Percentiles rank a stretch among this genome's conserved stretches.
These are phyloP conservation scores for Luscinia luscinia DNA, from an alignment of 2,797 vertebrate species.

Conservation along the genomic window DNA sequence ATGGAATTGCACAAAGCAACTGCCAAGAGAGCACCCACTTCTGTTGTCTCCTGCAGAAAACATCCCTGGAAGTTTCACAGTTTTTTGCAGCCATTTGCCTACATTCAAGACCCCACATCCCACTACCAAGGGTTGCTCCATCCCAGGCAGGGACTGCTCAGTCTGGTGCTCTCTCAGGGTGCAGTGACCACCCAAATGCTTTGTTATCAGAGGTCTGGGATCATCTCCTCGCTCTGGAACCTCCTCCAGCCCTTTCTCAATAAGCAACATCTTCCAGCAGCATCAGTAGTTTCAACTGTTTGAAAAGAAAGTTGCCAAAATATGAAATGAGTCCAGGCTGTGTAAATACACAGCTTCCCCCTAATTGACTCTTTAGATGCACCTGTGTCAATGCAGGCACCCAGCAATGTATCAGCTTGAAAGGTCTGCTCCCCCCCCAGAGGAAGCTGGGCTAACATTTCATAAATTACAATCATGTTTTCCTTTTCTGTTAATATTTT, in stretches of 20 bases:
- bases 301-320: constrained; percentile 34
- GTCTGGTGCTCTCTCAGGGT: neutral
- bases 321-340: neutral
- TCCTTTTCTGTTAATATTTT: constrained; percentile 68
- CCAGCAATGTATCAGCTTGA: constrained; percentile 7
- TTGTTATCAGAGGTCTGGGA: neutral
- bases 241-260: neutral
- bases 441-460: constrained; percentile 59
- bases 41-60: constrained; percentile 38
- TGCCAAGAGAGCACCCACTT: neutral
- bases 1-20: neutral
- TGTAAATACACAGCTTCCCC: constrained; percentile 48
- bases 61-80: neutral
- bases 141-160: rapidly evolving
- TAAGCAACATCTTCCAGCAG: neutral
- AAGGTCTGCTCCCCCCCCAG: constrained; percentile 42
- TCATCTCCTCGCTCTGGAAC: neutral
- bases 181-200: neutral
- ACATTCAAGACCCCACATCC: neutral
- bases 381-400: constrained; percentile 31
- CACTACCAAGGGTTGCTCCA: neutral
- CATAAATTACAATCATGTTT: constrained; percentile 71
- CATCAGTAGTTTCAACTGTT: neutral
- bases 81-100: constrained; percentile 15
- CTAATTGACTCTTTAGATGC: constrained; percentile 69